Evolutionary conservation across 2,888 invertebrate genomes (phyloP).

Genomic region (Brachyopa scutellaris): DNA sequence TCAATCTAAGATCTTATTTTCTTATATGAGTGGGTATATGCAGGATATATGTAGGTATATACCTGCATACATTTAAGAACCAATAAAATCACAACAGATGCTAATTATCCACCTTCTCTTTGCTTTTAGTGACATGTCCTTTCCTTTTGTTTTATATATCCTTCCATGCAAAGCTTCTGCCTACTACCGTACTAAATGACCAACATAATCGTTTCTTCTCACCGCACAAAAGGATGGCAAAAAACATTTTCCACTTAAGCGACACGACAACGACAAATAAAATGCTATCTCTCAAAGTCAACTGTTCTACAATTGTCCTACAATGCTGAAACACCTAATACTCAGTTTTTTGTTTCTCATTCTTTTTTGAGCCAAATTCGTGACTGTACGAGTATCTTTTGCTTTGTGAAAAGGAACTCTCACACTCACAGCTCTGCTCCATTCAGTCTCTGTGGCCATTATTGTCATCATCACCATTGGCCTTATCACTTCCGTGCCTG

Average conservation of each 20-base stretch:
- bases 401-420: conserved; percentile 47
- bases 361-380: conserved; percentile 49
- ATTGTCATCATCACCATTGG: conserved; percentile 70
- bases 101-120: too few relatives aligned
- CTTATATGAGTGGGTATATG: too few relatives aligned
- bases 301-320: conserved; percentile 65
- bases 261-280: conserved; percentile 58
- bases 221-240: conserved; percentile 60
- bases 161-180: not conserved
- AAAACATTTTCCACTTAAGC: conserved; percentile 68
- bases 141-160: not conserved
- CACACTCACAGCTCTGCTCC: conserved; percentile 33
- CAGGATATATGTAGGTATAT: too few relatives aligned
- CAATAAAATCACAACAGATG: too few relatives aligned
- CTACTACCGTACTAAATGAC: conserved; percentile 45
- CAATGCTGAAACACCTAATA: conserved; percentile 60
- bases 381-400: conserved; percentile 44
- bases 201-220: conserved; percentile 57
- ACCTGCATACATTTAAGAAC: too few relatives aligned
- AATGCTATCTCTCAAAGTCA: conserved; percentile 63
- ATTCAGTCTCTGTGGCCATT: conserved; percentile 56
- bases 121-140: too few relatives aligned
- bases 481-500: conserved; percentile 70
- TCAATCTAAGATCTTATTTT: too few relatives aligned
- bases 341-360: conserved; percentile 10